Evolutionary conservation across 1,140 invertebrate species (phyloP).

Genomic region (Pomacea maculata): DNA sequence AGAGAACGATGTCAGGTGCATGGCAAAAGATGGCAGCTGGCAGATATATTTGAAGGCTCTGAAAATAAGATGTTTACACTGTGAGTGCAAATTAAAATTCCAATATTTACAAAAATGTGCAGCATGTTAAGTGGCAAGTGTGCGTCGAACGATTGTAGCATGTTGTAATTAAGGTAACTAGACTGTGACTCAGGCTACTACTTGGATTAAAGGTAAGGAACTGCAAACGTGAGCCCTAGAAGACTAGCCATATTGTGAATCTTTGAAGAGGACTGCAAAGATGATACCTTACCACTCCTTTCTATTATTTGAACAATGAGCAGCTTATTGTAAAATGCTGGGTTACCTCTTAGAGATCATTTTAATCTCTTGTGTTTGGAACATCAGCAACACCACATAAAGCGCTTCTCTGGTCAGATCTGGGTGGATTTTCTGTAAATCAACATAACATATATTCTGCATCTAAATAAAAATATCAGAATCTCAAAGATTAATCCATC

Average conservation of each 20-base stretch:
- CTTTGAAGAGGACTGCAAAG: background rate
- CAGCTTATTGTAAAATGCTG: too few relatives aligned
- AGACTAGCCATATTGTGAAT: background rate
- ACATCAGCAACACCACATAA: constrained; percentile 52
- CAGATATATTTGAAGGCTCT: constrained; percentile 53
- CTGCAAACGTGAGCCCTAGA: background rate
- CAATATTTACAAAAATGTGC: background rate
- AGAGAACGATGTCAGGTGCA: constrained; percentile 35
- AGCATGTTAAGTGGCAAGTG: too few relatives aligned
- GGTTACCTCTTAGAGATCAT: constrained; percentile 52
- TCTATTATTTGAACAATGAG: too few relatives aligned
- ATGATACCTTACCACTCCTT: background rate
- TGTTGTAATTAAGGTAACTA: background rate
- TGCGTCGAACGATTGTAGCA: too few relatives aligned
- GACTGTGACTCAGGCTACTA: background rate
- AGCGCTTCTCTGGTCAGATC: constrained; percentile 45
- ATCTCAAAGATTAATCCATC: background rate
- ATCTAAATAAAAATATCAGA: background rate
- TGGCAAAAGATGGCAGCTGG: constrained; percentile 36
- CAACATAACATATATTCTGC: background rate
- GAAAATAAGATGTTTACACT: constrained; percentile 15
- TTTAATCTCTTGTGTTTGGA: constrained; percentile 51
- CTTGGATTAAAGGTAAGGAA: background rate
- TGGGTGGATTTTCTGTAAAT: constrained; percentile 30
- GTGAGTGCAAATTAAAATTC: too few relatives aligned